These are phyloP conservation scores for Xylota segnis DNA, from an alignment of 2,888 invertebrate genomes.

Conservation along the genomic window DNA sequence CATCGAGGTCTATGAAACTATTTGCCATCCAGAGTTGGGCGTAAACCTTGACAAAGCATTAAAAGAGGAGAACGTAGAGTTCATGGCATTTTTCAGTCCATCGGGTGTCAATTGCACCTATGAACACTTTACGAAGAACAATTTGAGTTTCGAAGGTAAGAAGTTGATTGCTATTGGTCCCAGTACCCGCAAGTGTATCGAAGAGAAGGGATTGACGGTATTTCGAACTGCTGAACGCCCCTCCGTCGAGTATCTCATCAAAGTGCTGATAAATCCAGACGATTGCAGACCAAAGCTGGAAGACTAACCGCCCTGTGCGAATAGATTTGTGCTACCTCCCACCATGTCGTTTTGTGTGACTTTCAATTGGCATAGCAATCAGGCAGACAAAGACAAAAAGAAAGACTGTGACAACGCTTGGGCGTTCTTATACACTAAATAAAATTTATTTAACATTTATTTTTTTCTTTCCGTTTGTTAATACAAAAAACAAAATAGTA, in stretches of 20 bases:
- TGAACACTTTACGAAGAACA: constrained; percentile 83
- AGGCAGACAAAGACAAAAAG: constrained; percentile 23
- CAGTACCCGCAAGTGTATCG: constrained; percentile 86
- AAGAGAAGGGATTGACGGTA: constrained; percentile 84
- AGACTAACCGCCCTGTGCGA: constrained; percentile 13
- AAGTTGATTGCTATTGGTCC: constrained; percentile 87
- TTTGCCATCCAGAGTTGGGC: constrained; percentile 84
- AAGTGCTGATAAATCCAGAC: constrained; percentile 83
- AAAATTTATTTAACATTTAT: constrained; percentile 47
- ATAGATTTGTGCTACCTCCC: neutral
- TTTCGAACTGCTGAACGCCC: constrained; percentile 85
- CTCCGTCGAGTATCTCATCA: constrained; percentile 85
- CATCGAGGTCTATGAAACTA: constrained; percentile 86
- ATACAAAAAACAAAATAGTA: constrained; percentile 45
- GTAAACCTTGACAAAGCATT: constrained; percentile 83
- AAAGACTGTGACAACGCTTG: constrained; percentile 65
- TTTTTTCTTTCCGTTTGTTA: too few species aligned
- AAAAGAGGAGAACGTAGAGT: constrained; percentile 85
- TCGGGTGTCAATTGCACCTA: constrained; percentile 86
- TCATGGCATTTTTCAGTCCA: constrained; percentile 87
- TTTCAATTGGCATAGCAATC: constrained; percentile 47
- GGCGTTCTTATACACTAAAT: constrained; percentile 48
- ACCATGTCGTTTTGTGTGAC: constrained; percentile 24
- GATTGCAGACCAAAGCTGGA: constrained; percentile 78
- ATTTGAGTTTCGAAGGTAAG: constrained; percentile 80